Percentiles rank a stretch among this genome's conserved stretches.
phyloP scores from a whole-genome alignment of 2,113 vertebrate species.

The Melanerpes formicivorus region DNA sequence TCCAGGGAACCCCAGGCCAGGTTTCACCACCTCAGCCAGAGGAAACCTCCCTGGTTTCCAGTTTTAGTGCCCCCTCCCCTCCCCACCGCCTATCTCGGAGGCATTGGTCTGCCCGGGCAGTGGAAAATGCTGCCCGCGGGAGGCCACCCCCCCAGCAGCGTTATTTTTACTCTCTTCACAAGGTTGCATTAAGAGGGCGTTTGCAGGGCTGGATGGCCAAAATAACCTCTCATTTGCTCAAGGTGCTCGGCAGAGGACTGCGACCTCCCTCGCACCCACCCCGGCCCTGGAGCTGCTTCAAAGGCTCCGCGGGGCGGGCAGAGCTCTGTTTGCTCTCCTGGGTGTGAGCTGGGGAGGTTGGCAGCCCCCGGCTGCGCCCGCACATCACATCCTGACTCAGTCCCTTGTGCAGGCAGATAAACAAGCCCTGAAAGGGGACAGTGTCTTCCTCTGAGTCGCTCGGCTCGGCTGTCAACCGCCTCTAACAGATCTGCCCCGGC shows the following conservation, averaged over 20 bases:
- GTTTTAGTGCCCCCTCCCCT: background rate
- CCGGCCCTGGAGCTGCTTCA: constrained; percentile 12
- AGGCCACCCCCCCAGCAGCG: background rate
- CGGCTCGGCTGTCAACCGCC: background rate
- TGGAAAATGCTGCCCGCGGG: constrained; percentile 15
- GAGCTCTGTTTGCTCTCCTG: constrained; percentile 40
- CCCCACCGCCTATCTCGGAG: background rate
- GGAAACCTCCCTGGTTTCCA: background rate
- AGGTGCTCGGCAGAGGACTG: background rate
- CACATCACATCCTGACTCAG: constrained; percentile 9
- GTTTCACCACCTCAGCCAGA: background rate
- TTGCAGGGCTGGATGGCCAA: background rate
- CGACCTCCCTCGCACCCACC: background rate
- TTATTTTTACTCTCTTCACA: constrained; percentile 30
- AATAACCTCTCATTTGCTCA: constrained; percentile 46
- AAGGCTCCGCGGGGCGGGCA: background rate
- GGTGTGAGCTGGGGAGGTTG: constrained; percentile 10
- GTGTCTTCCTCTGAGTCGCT: background rate
- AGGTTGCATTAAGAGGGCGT: constrained; percentile 46
- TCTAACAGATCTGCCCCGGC: background rate
- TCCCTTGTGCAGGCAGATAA: constrained; percentile 14
- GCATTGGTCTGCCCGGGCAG: background rate
- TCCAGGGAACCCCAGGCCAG: background rate
- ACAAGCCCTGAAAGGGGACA: constrained; percentile 16
- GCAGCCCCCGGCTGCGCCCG: background rate